A percentile compares a stretch with the other conserved stretches of the same genome.
Evolutionary conservation across 2,797 vertebrate genomes (phyloP).

Genomic region (Gallinago nigripennis): DNA sequence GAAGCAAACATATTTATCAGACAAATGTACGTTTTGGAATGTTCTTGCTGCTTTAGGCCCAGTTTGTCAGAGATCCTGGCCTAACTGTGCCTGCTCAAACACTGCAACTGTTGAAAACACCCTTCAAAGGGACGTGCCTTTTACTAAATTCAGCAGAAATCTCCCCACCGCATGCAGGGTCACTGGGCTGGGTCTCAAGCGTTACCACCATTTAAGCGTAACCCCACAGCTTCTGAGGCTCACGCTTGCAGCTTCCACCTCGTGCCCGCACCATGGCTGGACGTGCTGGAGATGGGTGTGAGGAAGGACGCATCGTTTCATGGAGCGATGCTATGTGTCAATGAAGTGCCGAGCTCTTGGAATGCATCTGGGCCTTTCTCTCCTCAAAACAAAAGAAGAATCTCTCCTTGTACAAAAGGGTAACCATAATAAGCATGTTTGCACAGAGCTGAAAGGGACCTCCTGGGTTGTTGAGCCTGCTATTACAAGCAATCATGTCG

Average conservation of each 20-base stretch:
- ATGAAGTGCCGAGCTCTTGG: neutral
- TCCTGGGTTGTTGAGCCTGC: neutral
- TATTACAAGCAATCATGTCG: neutral
- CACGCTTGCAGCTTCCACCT: neutral
- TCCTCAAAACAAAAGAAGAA: neutral
- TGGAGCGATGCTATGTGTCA: rapidly evolving
- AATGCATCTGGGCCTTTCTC: neutral
- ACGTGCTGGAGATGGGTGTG: neutral
- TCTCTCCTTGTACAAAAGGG: neutral
- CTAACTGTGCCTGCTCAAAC: neutral
- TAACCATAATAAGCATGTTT: neutral
- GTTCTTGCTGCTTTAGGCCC: neutral
- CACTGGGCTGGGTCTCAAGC: neutral
- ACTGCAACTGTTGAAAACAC: neutral
- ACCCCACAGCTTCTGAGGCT: neutral
- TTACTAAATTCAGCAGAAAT: neutral
- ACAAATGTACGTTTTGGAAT: neutral
- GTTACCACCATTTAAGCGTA: neutral
- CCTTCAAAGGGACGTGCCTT: neutral
- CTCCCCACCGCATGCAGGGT: neutral
- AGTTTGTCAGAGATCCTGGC: neutral
- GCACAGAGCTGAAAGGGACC: neutral
- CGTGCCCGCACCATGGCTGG: rapidly evolving
- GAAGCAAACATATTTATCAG: neutral
- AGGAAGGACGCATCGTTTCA: neutral